Conservation (phyloP, 1,140 invertebrate species). For the Acyrthosiphon pisum region DNA sequence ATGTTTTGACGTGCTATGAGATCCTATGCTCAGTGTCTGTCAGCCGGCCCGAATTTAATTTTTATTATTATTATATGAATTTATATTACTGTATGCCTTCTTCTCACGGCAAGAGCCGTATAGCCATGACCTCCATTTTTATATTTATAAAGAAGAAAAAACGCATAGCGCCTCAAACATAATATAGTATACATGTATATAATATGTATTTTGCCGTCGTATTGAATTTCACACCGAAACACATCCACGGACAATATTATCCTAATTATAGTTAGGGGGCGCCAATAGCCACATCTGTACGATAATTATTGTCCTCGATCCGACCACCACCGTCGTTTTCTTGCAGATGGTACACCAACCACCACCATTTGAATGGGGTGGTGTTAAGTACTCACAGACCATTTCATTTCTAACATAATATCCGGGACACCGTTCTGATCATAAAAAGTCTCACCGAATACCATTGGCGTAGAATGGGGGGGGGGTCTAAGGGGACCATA, state of each 20-base stretch:
- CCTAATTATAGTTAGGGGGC: not conserved
- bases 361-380: not conserved
- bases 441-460: not conserved
- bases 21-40: not conserved
- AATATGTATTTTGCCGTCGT: not conserved
- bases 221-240: not conserved
- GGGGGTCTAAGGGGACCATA: too few species aligned
- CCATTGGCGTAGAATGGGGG: too few species aligned
- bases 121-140: conserved; percentile 3
- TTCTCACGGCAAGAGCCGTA: not conserved
- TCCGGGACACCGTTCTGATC: not conserved
- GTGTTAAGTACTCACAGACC: not conserved
- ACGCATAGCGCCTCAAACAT: not conserved
- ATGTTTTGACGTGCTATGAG: not conserved
- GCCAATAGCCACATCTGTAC: not conserved
- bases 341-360: not conserved
- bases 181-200: not conserved
- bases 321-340: not conserved
- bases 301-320: not conserved
- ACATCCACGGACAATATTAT: not conserved
- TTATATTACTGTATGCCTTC: not conserved
- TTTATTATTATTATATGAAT: not conserved
- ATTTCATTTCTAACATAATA: not conserved
- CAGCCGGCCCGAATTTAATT: not conserved
- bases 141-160: not conserved